Percentiles rank a stretch among this genome's conserved stretches.
Conservation (phyloP, 2,797 vertebrate species). For the Lagothrix lagotricha region DNA sequence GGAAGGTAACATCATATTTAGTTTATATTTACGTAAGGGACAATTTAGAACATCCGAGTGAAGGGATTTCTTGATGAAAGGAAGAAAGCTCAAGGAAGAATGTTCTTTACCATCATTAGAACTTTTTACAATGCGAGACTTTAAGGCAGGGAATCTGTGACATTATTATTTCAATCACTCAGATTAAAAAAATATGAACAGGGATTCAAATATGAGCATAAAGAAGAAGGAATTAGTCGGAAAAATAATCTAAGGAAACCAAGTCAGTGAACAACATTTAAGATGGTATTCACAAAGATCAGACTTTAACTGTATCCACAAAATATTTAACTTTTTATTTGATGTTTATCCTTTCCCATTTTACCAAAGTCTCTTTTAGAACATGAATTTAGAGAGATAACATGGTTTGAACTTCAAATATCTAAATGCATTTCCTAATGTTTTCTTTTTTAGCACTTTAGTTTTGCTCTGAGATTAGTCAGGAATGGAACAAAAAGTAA, state of each 20-base stretch:
- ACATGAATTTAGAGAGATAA: background rate
- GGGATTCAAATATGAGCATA: background rate
- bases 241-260: background rate
- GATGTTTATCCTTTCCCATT: background rate
- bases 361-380: background rate
- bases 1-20: background rate
- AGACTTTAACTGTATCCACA: background rate
- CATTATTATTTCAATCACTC: background rate
- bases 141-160: background rate
- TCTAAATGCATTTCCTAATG: background rate
- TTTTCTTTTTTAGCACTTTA: background rate
- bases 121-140: background rate
- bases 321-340: background rate
- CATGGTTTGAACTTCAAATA: background rate
- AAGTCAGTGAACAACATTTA: background rate
- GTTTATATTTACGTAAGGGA: background rate
- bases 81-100: background rate
- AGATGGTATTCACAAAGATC: background rate
- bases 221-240: background rate
- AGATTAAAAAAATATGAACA: background rate
- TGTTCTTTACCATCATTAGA: background rate
- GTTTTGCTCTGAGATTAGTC: slow-evolving; percentile 5
- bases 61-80: background rate
- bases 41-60: background rate
- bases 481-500: background rate